phyloP scores from a whole-genome alignment of 92 coral and sea anemone genomes.

The Desmophyllum pertusum region DNA sequence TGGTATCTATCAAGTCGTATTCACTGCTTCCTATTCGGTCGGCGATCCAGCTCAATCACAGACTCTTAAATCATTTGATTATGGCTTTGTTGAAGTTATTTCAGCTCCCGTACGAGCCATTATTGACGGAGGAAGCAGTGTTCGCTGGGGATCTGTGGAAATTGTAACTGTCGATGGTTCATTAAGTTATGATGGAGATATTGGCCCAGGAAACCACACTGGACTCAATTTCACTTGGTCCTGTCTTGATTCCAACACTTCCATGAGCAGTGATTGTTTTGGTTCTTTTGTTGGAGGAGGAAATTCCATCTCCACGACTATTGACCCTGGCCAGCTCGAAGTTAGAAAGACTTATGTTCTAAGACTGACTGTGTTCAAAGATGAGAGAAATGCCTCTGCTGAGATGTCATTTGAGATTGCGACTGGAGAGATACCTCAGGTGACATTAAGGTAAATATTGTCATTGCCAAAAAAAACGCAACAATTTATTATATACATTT shows the following conservation, averaged over 20 bases:
- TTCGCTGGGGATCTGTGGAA: conserved; percentile 31
- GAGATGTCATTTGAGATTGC: conserved; percentile 20
- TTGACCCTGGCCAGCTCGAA: background rate
- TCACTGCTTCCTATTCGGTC: background rate
- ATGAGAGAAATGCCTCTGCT: background rate
- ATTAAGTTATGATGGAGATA: conserved; percentile 45
- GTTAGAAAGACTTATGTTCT: background rate
- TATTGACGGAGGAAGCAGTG: conserved; percentile 27
- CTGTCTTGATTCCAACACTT: background rate
- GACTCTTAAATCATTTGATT: conserved; percentile 11
- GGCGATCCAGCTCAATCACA: background rate
- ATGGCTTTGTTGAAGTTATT: conserved; percentile 49
- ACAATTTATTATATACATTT: background rate
- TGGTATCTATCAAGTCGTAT: conserved; percentile 10
- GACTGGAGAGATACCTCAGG: conserved; percentile 20
- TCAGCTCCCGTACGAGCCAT: conserved; percentile 20
- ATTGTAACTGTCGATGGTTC: conserved; percentile 30
- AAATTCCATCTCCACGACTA: background rate
- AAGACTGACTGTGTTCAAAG: conserved; percentile 24
- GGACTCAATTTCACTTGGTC: conserved; percentile 59
- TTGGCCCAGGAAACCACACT: conserved; percentile 26
- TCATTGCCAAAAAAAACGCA: background rate
- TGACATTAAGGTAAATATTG: background rate
- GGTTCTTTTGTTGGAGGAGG: conserved; percentile 11
- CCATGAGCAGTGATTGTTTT: background rate